phyloP scores from a whole-genome alignment of 2,797 vertebrate species.

The Aratinga solstitialis region DNA sequence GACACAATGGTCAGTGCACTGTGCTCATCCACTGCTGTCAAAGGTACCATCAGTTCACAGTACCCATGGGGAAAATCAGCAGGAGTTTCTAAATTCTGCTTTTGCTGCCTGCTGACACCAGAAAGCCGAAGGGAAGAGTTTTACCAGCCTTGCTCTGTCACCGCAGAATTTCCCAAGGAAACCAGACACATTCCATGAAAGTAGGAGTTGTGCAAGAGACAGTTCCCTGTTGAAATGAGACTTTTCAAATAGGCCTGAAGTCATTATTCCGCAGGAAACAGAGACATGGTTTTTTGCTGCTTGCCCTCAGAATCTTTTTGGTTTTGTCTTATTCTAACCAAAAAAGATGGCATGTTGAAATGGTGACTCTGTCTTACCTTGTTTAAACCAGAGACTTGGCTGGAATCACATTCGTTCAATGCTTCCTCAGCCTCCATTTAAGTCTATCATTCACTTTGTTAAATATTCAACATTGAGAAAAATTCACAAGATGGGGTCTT shows the following conservation, averaged over 20 bases:
- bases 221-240: neutral
- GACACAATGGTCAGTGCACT: rapidly evolving
- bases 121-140: neutral
- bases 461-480: neutral
- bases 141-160: neutral
- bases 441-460: neutral
- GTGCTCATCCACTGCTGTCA: neutral
- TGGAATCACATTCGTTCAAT: neutral
- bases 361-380: neutral
- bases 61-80: neutral
- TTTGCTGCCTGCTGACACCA: neutral
- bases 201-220: neutral
- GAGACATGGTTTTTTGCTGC: neutral
- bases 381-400: neutral
- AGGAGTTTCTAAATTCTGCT: neutral
- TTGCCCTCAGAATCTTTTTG: neutral
- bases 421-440: neutral
- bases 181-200: neutral
- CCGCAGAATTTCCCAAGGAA: neutral
- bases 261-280: neutral
- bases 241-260: neutral
- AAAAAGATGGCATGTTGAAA: neutral
- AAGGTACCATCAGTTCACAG: rapidly evolving
- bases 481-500: neutral
- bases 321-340: neutral